phyloP scores from a whole-genome alignment of 2,888 invertebrate species.

The Notocelia uddmanniana region DNA sequence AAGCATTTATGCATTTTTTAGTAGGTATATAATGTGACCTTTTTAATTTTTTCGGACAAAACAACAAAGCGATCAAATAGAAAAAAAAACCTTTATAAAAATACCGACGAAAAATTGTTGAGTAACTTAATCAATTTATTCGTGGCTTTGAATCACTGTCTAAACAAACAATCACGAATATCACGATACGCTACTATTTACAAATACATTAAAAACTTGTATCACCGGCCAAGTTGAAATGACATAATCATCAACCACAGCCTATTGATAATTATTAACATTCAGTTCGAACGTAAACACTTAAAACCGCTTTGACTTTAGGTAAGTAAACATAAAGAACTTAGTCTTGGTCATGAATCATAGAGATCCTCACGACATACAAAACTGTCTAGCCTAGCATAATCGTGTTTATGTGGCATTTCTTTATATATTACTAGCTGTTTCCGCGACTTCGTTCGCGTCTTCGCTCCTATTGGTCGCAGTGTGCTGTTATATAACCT shows the following conservation, averaged over 20 bases:
- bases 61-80: no score
- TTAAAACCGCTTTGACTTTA: background rate
- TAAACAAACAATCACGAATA: background rate
- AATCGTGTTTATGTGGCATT: no score
- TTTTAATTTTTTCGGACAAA: no score
- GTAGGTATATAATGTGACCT: no score
- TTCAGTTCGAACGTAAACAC: conserved; percentile 13
- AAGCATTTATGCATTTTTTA: no score
- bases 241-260: conserved; percentile 15
- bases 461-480: no score
- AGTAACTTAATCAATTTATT: background rate
- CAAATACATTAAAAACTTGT: background rate
- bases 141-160: background rate
- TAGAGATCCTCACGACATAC: background rate
- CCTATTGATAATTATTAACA: conserved; percentile 11
- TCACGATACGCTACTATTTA: conserved; percentile 3
- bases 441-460: no score
- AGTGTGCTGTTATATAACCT: no score
- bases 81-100: no score
- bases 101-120: background rate
- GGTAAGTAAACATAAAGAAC: background rate
- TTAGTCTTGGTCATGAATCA: conserved; percentile 3
- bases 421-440: no score
- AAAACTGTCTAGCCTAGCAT: no score
- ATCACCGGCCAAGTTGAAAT: conserved; percentile 20